Conservation (phyloP, 1,140 invertebrate genomes). For the Drosophila tsacasi region DNA sequence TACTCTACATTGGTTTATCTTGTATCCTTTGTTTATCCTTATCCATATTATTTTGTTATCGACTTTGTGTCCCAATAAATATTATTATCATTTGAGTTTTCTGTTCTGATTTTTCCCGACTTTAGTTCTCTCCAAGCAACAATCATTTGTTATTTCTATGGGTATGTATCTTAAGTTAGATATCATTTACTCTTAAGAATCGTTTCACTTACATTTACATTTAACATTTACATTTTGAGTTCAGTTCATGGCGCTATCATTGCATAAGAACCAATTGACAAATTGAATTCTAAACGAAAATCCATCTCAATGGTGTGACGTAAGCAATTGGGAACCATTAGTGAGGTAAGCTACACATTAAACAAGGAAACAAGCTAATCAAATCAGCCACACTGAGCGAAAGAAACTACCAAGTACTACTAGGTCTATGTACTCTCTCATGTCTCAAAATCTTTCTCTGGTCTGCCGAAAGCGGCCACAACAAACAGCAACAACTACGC, state of each 20-base stretch:
- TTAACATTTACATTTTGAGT: conserved; percentile 59
- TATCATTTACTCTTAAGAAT: conserved; percentile 19
- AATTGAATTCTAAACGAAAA: conserved; percentile 70
- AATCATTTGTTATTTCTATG: conserved; percentile 70
- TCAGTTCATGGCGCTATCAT: conserved; percentile 80
- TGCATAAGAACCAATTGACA: conserved; percentile 64
- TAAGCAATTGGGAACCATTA: conserved; percentile 85
- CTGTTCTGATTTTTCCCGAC: conserved; percentile 2
- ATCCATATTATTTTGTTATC: conserved; percentile 46
- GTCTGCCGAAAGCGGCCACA: conserved; percentile 23
- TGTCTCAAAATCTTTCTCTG: conserved; percentile 51
- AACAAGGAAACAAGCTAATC: conserved; percentile 68
- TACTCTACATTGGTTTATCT: conserved; percentile 32
- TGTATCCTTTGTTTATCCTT: conserved; percentile 14
- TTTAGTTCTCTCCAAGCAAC: conserved; percentile 49
- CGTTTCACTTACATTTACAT: conserved; percentile 36
- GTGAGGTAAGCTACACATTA: conserved; percentile 85
- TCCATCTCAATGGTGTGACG: conserved; percentile 85
- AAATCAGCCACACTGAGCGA: conserved; percentile 35
- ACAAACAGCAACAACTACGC: conserved; percentile 47
- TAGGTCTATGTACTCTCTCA: conserved; percentile 47
- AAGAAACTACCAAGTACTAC: conserved; percentile 37
- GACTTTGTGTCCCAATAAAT: conserved; percentile 46
- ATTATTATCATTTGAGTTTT: conserved; percentile 32
- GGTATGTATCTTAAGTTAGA: conserved; percentile 60